Conservation (phyloP, 92 coral and sea anemone genomes). For the Porites evermanni region DNA sequence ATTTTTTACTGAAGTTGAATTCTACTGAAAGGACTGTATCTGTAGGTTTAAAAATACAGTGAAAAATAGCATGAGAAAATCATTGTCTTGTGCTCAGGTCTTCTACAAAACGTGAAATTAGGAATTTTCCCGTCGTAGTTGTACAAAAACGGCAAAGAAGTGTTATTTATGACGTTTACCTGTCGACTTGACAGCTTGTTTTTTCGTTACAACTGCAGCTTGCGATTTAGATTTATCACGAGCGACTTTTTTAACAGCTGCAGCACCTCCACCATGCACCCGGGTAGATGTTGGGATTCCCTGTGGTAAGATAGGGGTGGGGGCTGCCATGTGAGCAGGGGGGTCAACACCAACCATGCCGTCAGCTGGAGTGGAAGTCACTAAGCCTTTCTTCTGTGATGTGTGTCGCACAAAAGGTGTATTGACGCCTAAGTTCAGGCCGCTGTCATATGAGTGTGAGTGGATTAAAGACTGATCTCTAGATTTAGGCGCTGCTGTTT, state of each 20-base stretch:
- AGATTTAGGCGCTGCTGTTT: slow-evolving; percentile 29
- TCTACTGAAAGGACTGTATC: too few species aligned
- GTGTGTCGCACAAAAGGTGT: slow-evolving; percentile 58
- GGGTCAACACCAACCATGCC: slow-evolving; percentile 63
- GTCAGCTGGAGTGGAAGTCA: slow-evolving; percentile 79
- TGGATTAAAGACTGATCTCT: slow-evolving; percentile 38
- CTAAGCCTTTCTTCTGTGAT: slow-evolving; percentile 52
- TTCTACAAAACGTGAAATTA: too few species aligned
- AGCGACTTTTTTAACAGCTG: slow-evolving; percentile 10
- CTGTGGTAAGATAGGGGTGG: slow-evolving; percentile 71
- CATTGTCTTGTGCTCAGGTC: too few species aligned
- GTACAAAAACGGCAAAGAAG: too few species aligned
- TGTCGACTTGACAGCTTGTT: slow-evolving; percentile 4
- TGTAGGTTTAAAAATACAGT: too few species aligned
- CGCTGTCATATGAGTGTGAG: slow-evolving; percentile 26
- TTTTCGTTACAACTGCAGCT: slow-evolving; percentile 2
- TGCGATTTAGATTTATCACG: slow-evolving; percentile 33
- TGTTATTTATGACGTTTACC: slow-evolving; percentile 3
- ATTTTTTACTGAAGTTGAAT: too few species aligned
- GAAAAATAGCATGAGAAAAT: too few species aligned
- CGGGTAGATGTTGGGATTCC: slow-evolving; percentile 10
- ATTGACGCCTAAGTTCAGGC: slow-evolving; percentile 30
- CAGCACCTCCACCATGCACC: slow-evolving; percentile 11
- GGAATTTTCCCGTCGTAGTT: too few species aligned
- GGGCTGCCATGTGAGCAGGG: slow-evolving; percentile 59